These are phyloP conservation scores for Aix galericulata DNA, from an alignment of 2,113 vertebrate genomes.

Conservation along the genomic window DNA sequence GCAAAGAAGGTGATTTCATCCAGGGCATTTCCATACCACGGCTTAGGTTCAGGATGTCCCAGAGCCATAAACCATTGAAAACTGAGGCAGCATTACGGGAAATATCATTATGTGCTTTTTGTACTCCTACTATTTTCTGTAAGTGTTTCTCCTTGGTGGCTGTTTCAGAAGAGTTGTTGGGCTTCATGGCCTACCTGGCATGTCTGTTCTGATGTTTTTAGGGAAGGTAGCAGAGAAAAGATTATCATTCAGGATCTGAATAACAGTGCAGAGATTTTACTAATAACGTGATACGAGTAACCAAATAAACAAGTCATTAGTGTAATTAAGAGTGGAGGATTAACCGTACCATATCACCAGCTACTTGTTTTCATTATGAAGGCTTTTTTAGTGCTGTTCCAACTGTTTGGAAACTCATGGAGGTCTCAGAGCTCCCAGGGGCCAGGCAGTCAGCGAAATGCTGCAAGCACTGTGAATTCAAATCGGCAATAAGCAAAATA, in stretches of 20 bases:
- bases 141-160: background rate
- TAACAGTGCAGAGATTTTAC: background rate
- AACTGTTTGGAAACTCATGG: background rate
- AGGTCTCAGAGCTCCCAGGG: background rate
- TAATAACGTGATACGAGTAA: background rate
- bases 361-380: background rate
- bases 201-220: background rate
- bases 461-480: background rate
- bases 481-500: background rate
- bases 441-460: background rate
- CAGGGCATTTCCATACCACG: background rate
- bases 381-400: background rate
- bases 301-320: background rate
- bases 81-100: background rate
- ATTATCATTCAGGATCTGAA: background rate
- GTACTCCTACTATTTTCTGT: rapidly evolving
- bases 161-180: background rate
- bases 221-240: background rate
- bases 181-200: background rate
- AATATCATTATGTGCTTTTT: background rate
- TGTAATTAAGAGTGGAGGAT: background rate
- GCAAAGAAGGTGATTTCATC: background rate
- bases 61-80: background rate
- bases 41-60: background rate
- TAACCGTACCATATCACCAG: background rate